Base-by-base conservation (phyloP, 2,113 vertebrate genomes). In the Corapipo altera region DNA sequence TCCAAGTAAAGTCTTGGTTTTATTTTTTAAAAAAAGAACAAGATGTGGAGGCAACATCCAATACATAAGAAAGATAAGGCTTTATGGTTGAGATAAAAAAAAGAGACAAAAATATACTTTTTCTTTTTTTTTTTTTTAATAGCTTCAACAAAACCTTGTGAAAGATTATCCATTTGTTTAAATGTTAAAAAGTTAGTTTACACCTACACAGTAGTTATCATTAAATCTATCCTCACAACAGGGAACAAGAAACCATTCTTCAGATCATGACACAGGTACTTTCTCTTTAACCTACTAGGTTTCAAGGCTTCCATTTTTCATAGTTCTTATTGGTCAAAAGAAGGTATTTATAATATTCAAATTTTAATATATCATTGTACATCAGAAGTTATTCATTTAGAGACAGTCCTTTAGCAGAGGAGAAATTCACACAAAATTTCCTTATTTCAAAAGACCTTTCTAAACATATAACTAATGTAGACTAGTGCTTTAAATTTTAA, bases 71-170 rank as follows among this genome's bases (percentile, higher is more conserved):
- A 91, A 80, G 4, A 5, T 41, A 75, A 84, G 2, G 2, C n/a
- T 57, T 75, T 71, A 15, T 11, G 4, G 4, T 6, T 74, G 22
- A 87, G 24, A 69, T 21, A 5, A 55, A 62, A 35, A 75, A 46
- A n/a, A 12, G 1, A 33, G 4, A 30, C 2, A 17, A 54, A 49
- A 57, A 44, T 3, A 49, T 4, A 16, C 4, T 4, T 43, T 37
- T 20, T 7, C 22, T 37, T 20, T 58, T 23, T 19, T 7, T 19
- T 7, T 27, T 37, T 20, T 58, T 23, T 13, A 52, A 48, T 44
- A 41, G 1, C 9, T 43, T 32, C 8, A 61, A 32, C 11, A 62
- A 58, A 85, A 64, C 6, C 71, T 66, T 57, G 17, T 71, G 28
- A 58, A 89, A 88, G 2, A 35, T 51, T 58, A 55, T 64, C 5